Evolutionary conservation across 2,888 invertebrate species (phyloP), one percentile per base, ranked within the genome.

Genomic region (Drosophila crucigera): DNA sequence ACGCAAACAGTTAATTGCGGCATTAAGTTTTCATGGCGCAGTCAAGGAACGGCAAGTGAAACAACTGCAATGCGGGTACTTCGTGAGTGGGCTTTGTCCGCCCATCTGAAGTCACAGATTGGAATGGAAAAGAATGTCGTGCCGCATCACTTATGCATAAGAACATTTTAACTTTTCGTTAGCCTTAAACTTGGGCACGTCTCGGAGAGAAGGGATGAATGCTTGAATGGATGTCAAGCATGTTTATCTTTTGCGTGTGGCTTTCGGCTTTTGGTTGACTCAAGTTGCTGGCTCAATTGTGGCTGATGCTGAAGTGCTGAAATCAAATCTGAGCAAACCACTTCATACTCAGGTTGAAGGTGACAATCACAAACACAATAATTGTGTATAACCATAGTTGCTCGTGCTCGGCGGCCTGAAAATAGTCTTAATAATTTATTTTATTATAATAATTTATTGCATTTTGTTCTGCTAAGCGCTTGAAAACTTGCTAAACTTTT

Each of bases 401-500:
- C 47, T 58, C 25, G n/a, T 41, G n/a, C 50, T 53, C 28, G 77
- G 65, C 68, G 63, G 62, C 73, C 70, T 68, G 72, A 70, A 82
- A 83, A 86, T 85, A 78, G 84, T 86, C 78, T 86, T 76, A 82
- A 82, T 89, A 89, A 89, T 85, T 85, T 85, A 85, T 89, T 84
- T n/a, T n/a, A n/a, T n/a, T n/a, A n/a, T 76, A 82, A 82, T 89
- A 89, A 89, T 85, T 85, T 85, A 85, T 89, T 84, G 76, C 89
- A 80, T 75, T 89, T 89, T 86, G 89, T 89, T 89, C 80, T 75
- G 78, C 76, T 84, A 86, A 85, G 85, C 85, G 78, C 78, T 78
- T 86, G 76, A 78, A 76, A 89, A 78, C 73, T 86, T 88, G 67
- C 67, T 74, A 39, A 89, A 87, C 88, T 87, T 87, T 89, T 80